Evolutionary conservation across 1,140 invertebrate species (phyloP), one percentile per base, ranked within the genome.

Genomic region (Brachionus asplanchnoidis): DNA sequence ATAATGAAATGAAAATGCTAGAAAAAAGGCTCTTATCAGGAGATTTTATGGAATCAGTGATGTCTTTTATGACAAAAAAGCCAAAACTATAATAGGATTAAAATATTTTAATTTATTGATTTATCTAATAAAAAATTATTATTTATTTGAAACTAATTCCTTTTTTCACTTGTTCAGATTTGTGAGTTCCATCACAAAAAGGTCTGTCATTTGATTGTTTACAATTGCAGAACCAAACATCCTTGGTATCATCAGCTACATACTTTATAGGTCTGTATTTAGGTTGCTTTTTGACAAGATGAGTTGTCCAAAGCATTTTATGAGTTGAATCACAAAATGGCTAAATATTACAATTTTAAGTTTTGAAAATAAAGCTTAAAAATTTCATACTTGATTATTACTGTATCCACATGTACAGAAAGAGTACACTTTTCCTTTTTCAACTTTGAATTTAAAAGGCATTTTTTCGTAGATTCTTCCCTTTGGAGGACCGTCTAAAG

Each of bases 141-240:
- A 36, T 70, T 46, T 82, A 82, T 84, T 84, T 84, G 3, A 84
- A 7, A 56, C 60, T 73, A 32, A 26, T 23, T 75, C 23, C 86
- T 50, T 85, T 87, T 88, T 94, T 93, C 84, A 95, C 92, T 53
- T 93, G 91, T 79, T 92, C 89, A 77, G 90, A 89, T 89, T 94
- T 94, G 89, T 99, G 97, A 28, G 95, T 94, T 26, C 97, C 97
- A 92, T 99, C 97, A 92, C 97, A 99, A 89, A 98, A 99, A 8
- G 97, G 97, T 87, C 95, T 91, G 87, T 96, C 94, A 60, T 92
- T 92, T 3, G 97, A 97, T 89, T 98, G 97, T 89, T 99, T 99
- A 88, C 97, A 99, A 88, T 97, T 97, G 89, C 97, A 99, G 3
- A 99, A 91, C 95, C 95, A 99, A 88, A 98, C 98, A 14, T 97